Conservation (phyloP, 2,113 vertebrate species). For the Polyodon spathula region DNA sequence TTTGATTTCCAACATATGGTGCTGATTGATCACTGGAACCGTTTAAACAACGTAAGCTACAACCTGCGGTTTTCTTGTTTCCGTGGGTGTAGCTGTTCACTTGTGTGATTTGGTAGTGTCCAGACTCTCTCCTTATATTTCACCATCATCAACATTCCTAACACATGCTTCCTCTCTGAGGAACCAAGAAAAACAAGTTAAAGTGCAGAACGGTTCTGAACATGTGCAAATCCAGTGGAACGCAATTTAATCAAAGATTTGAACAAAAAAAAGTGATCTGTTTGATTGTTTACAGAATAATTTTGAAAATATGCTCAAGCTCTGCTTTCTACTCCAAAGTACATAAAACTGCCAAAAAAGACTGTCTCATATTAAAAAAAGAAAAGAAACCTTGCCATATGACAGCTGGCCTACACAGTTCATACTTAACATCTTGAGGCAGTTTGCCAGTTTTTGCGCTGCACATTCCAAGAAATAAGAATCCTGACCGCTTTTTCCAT, state of each 20-base stretch:
- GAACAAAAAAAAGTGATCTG: constrained; percentile 12
- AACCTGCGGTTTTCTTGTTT: constrained; percentile 11
- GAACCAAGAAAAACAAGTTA: constrained; percentile 23
- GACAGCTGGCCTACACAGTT: background rate
- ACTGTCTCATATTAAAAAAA: background rate
- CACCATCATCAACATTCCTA: constrained; percentile 16
- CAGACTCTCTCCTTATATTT: constrained; percentile 24
- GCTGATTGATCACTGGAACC: constrained; percentile 6
- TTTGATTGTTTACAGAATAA: constrained; percentile 24
- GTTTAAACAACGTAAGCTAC: constrained; percentile 17
- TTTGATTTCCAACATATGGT: constrained; percentile 29
- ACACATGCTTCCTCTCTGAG: constrained; percentile 26
- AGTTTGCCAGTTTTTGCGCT: background rate
- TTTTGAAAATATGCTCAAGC: constrained; percentile 28
- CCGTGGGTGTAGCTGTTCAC: constrained; percentile 13
- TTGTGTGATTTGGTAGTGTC: constrained; percentile 8
- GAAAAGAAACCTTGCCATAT: background rate
- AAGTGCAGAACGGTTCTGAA: constrained; percentile 1
- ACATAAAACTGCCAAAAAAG: constrained; percentile 11
- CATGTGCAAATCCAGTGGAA: constrained; percentile 17
- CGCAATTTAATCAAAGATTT: constrained; percentile 20
- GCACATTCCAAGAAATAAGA: constrained; percentile 6
- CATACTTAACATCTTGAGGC: background rate
- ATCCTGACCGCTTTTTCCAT: constrained; percentile 1
- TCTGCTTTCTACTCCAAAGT: constrained; percentile 13